These are phyloP conservation scores for Rattus norvegicus DNA, from an alignment of 2,113 vertebrate genomes.

Conservation along the genomic window DNA sequence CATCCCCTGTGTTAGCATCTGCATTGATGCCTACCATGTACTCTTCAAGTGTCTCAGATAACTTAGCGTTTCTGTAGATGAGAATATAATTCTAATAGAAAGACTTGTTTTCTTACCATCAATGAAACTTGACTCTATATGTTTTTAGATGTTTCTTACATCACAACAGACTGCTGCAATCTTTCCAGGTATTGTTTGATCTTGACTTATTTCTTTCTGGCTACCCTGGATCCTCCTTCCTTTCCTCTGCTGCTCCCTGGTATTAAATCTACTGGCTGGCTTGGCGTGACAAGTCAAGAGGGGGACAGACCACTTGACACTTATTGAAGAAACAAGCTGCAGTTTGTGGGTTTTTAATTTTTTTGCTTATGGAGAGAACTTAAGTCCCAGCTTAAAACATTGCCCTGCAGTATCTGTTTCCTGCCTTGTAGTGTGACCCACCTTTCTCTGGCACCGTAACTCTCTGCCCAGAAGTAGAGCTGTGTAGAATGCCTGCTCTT, in stretches of 20 bases:
- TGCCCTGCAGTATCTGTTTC: not conserved
- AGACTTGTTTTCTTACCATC: not conserved
- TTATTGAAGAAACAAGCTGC: constrained; percentile 53
- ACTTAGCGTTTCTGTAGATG: not conserved
- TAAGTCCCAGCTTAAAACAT: not conserved
- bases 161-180: not conserved
- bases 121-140: not conserved
- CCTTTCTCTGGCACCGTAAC: not conserved
- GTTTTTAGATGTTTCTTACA: constrained; percentile 24
- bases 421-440: not conserved
- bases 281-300: not conserved
- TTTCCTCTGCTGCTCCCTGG: not conserved
- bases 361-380: not conserved
- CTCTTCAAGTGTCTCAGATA: not conserved
- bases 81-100: not conserved
- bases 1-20: constrained; percentile 1
- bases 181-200: not conserved
- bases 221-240: not conserved
- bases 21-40: not conserved
- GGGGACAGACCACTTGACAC: not conserved
- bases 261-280: not conserved
- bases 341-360: not conserved
- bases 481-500: constrained; percentile 30
- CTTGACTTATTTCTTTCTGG: not conserved
- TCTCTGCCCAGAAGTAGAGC: not conserved